Evolutionary conservation across 2,888 invertebrate genomes (phyloP), one percentile per base, ranked within the genome.

Genomic region (Timema podura): DNA sequence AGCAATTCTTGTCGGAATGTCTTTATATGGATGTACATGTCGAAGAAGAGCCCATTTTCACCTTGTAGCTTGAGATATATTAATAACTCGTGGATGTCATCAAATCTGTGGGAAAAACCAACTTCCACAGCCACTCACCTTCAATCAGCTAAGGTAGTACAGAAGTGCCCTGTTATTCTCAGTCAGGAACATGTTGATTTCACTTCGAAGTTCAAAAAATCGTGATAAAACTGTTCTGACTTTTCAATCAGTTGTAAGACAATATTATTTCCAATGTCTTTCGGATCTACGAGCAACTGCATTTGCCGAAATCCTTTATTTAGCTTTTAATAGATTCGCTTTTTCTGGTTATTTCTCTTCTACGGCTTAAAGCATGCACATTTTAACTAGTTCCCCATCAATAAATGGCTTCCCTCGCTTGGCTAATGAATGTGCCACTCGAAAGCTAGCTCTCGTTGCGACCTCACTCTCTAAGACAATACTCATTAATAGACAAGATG

Each of bases 301-400:
- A 16, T 30, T 48, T 65, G 16, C 47, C 45, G 10, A 65, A 13
- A 65, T 0, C 47, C 47, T 47, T 30, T 30, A 30, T 30, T 2
- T 30, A 30, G 1, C 30, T 2, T 15, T 48, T n/a, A 9, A 65
- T 48, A 65, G 6, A 65, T 65, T 15, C 16, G 5, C 15, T 65
- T 65, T 48, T 47, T 65, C 15, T 47, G 65, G 65, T 6, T 47
- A 65, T n/a, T 47, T 13, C 47, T 65, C 65, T 65, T 65, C 65
- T 47, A n/a, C 65, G 13, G 8, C 15, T 48, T 47, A 6, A 65
- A 65, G 65, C 48, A 65, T 47, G 48, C 65, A 47, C 15, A 15
- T 47, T 65, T 47, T 65, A 65, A 65, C 6, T 46, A 5, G 5
- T 65, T 65, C 65, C n/a, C 15, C 48, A 65, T 65, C 6, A 6